A percentile compares a stretch with the other conserved stretches of the same genome.
Conservation (phyloP, 2,113 vertebrate genomes). For the Colinus virginianus region DNA sequence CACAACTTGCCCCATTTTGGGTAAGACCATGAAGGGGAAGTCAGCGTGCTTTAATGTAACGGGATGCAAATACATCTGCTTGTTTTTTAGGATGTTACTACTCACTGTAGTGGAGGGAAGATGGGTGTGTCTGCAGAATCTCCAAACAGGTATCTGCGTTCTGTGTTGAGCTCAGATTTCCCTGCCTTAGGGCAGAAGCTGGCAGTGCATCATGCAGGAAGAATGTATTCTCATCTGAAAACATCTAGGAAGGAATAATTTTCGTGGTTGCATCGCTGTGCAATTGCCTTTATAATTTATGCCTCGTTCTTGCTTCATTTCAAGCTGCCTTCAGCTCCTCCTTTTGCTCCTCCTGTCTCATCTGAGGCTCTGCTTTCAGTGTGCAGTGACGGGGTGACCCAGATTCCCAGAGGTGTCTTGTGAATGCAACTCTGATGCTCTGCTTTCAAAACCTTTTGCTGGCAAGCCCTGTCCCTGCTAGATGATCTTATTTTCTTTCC, state of each 20-base stretch:
- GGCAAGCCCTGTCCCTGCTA: not conserved
- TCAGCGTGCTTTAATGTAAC: not conserved
- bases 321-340: not conserved
- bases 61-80: not conserved
- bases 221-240: not conserved
- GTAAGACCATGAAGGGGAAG: not conserved
- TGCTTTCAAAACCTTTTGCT: not conserved
- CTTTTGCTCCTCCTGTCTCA: not conserved
- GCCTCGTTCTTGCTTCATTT: not conserved
- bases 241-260: slow-evolving; percentile 15
- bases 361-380: not conserved
- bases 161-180: not conserved
- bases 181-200: slow-evolving; percentile 34
- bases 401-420: slow-evolving; percentile 3
- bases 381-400: not conserved
- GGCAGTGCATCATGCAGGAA: not conserved
- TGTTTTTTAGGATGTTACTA: not conserved
- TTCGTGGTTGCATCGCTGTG: not conserved
- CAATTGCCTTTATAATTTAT: slow-evolving; percentile 36
- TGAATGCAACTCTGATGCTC: not conserved
- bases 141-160: not conserved
- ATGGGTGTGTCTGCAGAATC: not conserved
- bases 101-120: not conserved
- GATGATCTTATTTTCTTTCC: not conserved
- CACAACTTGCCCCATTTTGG: not conserved